phyloP scores from a whole-genome alignment of 2,113 vertebrate species.

The Piprites chloris region DNA sequence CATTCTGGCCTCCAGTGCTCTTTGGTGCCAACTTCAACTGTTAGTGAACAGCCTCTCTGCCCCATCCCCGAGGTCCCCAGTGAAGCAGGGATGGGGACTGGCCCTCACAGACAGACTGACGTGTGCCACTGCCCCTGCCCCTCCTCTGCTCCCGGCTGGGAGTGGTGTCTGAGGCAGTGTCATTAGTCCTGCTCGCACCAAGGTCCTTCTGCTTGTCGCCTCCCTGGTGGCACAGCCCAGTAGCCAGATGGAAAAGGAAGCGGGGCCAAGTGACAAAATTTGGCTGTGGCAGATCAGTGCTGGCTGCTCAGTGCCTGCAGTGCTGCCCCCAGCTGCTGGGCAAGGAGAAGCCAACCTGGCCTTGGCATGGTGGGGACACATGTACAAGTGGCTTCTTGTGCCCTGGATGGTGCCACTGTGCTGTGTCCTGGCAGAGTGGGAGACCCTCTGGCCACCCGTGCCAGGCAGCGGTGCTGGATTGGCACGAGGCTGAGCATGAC shows the following conservation, averaged over 20 bases:
- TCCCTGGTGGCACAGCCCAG: background rate
- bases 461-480: rapidly evolving
- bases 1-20: background rate
- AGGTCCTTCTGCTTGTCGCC: background rate
- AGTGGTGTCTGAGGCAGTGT: background rate
- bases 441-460: rapidly evolving
- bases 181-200: background rate
- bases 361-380: rapidly evolving
- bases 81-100: background rate
- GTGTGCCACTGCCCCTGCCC: background rate
- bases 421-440: background rate
- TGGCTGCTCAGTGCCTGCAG: background rate
- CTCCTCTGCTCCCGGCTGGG: background rate
- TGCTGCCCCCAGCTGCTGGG: background rate
- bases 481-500: background rate
- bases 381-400: background rate
- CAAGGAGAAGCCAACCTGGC: background rate
- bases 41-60: background rate
- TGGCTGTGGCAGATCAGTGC: background rate
- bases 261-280: background rate
- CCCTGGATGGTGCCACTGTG: background rate
- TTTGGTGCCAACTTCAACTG: background rate
- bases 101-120: background rate
- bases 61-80: background rate
- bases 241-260: background rate